Evolutionary conservation across 2,797 vertebrate genomes (phyloP).

Genomic region (Hydrophis major): DNA sequence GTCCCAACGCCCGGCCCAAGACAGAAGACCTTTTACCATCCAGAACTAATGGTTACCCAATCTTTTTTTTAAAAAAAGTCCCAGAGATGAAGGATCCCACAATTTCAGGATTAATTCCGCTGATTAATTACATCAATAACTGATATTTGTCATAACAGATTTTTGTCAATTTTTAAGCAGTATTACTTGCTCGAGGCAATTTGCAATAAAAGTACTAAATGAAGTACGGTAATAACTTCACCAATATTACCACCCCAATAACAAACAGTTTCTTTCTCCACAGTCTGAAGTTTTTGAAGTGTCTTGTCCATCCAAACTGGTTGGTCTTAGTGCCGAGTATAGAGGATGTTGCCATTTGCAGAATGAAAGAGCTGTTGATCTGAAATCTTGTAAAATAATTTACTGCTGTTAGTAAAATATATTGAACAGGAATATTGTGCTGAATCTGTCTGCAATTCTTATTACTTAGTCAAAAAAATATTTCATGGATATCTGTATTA

Average conservation of each 20-base stretch:
- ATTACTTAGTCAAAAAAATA: slow-evolving; percentile 10
- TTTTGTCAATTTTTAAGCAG: neutral
- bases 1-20: neutral
- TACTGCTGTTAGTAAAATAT: neutral
- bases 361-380: neutral
- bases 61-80: neutral
- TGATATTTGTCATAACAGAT: neutral
- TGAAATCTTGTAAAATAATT: neutral
- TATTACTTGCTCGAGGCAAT: neutral
- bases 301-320: neutral
- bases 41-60: neutral
- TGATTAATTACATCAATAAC: neutral
- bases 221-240: neutral
- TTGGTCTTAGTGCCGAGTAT: neutral
- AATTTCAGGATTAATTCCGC: neutral
- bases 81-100: neutral
- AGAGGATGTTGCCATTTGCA: neutral
- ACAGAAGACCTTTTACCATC: neutral
- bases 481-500: neutral
- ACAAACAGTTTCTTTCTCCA: neutral
- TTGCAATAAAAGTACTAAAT: neutral
- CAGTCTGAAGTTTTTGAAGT: neutral
- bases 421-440: slow-evolving; percentile 20
- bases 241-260: neutral
- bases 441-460: neutral